Conservation (phyloP, 2,888 invertebrate species). For the Tipula unca region DNA sequence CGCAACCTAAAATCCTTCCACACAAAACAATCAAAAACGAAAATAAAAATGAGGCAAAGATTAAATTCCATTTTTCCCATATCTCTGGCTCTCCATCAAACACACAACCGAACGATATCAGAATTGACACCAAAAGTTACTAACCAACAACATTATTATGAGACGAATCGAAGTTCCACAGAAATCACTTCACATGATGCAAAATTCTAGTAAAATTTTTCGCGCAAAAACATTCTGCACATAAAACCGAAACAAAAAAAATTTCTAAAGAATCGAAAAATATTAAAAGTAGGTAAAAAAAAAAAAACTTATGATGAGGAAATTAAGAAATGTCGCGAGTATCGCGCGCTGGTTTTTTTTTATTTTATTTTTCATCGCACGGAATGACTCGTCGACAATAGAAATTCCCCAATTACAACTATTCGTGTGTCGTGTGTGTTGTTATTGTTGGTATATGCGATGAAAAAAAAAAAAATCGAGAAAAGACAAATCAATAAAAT, state of each 20-base stretch:
- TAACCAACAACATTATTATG: neutral
- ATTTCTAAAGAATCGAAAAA: neutral
- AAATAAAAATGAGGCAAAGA: neutral
- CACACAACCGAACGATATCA: neutral
- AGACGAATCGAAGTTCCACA: neutral
- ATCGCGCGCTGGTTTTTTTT: neutral
- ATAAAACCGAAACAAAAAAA: neutral
- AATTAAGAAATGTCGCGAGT: slow-evolving; percentile 18
- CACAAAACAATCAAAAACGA: neutral
- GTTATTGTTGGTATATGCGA: neutral
- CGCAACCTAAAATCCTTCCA: neutral
- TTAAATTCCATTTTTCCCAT: neutral
- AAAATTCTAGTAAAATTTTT: neutral
- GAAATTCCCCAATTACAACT: slow-evolving; percentile 17
- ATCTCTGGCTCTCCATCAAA: neutral
- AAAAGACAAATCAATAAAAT: slow-evolving; percentile 17
- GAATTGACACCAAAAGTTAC: neutral
- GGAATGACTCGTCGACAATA: slow-evolving; percentile 18
- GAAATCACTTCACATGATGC: neutral
- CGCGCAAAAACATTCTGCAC: neutral
- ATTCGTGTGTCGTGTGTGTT: slow-evolving; percentile 3
- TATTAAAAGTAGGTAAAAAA: neutral
- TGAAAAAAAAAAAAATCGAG: neutral
- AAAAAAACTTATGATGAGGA: neutral
- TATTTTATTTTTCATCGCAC: neutral